Evolutionary conservation across 1,140 invertebrate genomes (phyloP).

Genomic region (Orius insidiosus): DNA sequence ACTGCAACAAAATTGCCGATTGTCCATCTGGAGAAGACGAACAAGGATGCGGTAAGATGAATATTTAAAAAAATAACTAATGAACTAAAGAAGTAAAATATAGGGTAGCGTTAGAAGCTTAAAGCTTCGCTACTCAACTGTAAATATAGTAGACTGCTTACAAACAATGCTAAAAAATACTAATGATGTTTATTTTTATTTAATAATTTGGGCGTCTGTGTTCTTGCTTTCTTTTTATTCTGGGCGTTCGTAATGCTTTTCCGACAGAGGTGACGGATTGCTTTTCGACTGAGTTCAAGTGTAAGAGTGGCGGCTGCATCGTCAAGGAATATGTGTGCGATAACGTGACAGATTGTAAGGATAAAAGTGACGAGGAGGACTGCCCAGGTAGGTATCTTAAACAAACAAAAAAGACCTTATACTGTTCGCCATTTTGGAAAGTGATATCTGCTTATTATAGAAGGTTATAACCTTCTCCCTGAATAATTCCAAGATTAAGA

Average conservation of each 20-base stretch:
- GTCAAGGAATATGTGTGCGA: constrained; percentile 37
- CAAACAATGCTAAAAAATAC: too few relatives aligned
- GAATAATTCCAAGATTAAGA: too few relatives aligned
- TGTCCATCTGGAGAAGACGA: constrained; percentile 26
- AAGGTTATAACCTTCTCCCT: too few relatives aligned
- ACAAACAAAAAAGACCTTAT: background rate
- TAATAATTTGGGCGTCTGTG: background rate
- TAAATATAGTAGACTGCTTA: too few relatives aligned
- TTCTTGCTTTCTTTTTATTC: constrained; percentile 1
- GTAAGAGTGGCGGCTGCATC: constrained; percentile 34
- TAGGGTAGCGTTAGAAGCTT: too few relatives aligned
- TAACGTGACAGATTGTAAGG: constrained; percentile 41
- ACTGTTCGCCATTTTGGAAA: too few relatives aligned
- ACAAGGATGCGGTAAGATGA: constrained; percentile 16
- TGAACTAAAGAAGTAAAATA: too few relatives aligned
- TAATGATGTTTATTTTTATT: too few relatives aligned
- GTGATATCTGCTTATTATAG: too few relatives aligned
- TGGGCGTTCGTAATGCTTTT: background rate
- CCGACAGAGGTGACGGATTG: constrained; percentile 1
- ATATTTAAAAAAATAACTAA: too few relatives aligned
- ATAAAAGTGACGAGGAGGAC: constrained; percentile 50
- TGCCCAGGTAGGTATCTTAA: constrained; percentile 42
- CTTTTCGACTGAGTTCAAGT: constrained; percentile 10
- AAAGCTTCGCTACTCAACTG: too few relatives aligned
- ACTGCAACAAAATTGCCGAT: constrained; percentile 24